Evolutionary conservation across 2,888 invertebrate genomes (phyloP), one percentile per base, ranked within the genome.

Genomic region (Augochlorella aurata): DNA sequence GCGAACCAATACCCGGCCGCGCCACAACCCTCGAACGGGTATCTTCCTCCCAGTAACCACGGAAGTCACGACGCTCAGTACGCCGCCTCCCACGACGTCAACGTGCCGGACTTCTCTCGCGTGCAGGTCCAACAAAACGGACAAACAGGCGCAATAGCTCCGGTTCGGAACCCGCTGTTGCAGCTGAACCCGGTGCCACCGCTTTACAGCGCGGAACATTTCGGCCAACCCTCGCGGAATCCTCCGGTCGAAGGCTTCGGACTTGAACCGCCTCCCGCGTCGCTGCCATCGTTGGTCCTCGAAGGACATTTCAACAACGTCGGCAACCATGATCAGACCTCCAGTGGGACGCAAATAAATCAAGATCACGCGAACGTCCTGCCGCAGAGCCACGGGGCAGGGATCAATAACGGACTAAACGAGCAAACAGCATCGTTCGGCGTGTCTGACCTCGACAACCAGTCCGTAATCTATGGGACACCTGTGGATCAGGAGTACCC

Each of bases 101-200:
- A 81, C 29, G 66, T 78, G 45, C 89, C 91, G 4, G 88, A 91
- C 70, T 88, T 89, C 24, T 72, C 88, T 16, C 90, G 88, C n/a
- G 77, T 79, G 5, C 84, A 86, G 0, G 50, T 81, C 2, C 78
- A 85, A 45, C 72, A 49, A 18, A 61, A 3, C 12, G 44, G 49
- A 9, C 70, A 73, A 12, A n/a, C 7, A 9, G 77, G 87, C 5
- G 24, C 79, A 8, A 52, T 71, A 38, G 94, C 94, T 87, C 95
- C 96, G 2, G 95, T 96, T 74, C 95, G 96, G 7, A 93, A 96
- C 86, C 96, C 96, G 0, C 96, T 96, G 90, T 92, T 96, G 52
- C 96, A 96, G 87, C 94, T 95, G 67, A 94, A 95, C 47, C 95
- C 95, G 14, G 90, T 95, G 84, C 95, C 96, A 8, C 95, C 96